phyloP scores from a whole-genome alignment of 2,797 vertebrate genomes.

The Triplophysa yarkandensis region DNA sequence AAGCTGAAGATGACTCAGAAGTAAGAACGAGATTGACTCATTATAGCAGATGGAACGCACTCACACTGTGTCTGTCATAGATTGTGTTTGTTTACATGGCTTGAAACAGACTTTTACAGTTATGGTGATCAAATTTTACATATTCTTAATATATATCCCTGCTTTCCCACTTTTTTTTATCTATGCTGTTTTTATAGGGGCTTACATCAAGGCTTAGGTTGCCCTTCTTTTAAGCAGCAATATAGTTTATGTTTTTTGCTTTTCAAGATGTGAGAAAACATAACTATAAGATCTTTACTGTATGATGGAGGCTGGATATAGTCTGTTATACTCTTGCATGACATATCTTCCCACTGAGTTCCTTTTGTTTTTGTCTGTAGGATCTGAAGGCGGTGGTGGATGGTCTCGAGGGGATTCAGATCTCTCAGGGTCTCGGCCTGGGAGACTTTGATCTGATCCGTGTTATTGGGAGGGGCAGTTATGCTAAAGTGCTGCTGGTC shows the following conservation, averaged over 20 bases:
- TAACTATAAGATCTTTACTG: neutral
- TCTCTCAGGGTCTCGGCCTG: constrained; percentile 89
- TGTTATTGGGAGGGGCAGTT: constrained; percentile 95
- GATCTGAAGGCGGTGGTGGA: constrained; percentile 93
- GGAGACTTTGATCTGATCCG: constrained; percentile 94
- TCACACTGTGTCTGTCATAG: neutral
- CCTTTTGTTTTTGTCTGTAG: constrained; percentile 65
- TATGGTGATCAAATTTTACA: neutral
- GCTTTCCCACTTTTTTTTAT: neutral
- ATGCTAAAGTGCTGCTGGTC: constrained; percentile 96
- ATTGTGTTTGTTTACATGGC: neutral
- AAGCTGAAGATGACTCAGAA: constrained; percentile 87
- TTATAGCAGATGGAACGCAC: neutral
- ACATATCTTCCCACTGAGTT: neutral
- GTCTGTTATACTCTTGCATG: neutral
- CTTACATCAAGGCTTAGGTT: neutral
- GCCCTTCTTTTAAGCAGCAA: neutral
- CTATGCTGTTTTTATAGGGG: neutral
- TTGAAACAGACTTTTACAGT: neutral
- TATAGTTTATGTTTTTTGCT: neutral
- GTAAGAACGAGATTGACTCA: constrained; percentile 68
- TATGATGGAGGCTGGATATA: neutral
- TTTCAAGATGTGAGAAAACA: neutral
- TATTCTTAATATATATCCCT: neutral
- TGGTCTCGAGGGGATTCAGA: constrained; percentile 92